Percentiles rank a stretch among this genome's conserved stretches.
phyloP scores from a whole-genome alignment of 2,888 invertebrate species.

The Ptycholaimellus sp. region DNA sequence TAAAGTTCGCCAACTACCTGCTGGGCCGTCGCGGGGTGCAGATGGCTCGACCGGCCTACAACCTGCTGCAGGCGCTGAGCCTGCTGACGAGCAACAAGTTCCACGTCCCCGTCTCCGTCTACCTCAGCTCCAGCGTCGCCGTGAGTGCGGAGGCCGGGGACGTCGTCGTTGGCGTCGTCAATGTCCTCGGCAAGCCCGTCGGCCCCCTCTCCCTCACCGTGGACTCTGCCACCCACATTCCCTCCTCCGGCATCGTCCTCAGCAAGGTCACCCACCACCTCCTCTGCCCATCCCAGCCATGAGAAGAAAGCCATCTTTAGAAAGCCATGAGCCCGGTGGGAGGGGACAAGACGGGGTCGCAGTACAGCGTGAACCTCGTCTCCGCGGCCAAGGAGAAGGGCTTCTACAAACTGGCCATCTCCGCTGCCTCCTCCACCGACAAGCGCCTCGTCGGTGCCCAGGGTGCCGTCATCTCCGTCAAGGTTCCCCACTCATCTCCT shows the following conservation, averaged over 20 bases:
- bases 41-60: conserved; percentile 53
- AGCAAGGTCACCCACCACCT: no score
- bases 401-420: conserved; percentile 54
- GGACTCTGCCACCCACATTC: conserved; percentile 47
- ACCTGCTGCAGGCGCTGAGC: conserved; percentile 51
- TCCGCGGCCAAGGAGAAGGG: conserved; percentile 38
- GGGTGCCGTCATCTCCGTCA: conserved; percentile 31
- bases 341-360: no score
- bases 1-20: conserved; percentile 70
- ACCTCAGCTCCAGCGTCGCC: conserved; percentile 50
- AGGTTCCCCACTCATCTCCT: no score
- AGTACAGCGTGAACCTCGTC: neutral
- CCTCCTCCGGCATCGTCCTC: conserved; percentile 49
- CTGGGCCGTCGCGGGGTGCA: conserved; percentile 47
- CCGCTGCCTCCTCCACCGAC: conserved; percentile 40
- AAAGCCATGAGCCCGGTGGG: conserved; percentile 29
- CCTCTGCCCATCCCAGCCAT: no score
- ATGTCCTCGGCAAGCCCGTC: conserved; percentile 35
- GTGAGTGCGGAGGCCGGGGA: conserved; percentile 49
- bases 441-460: conserved; percentile 36
- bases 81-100: conserved; percentile 44
- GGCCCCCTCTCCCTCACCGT: conserved; percentile 42
- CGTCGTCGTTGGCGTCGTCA: conserved; percentile 33
- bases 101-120: conserved; percentile 58
- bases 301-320: no score